Conservation (phyloP, 2,113 vertebrate species). For the Burhinus oedicnemus region DNA sequence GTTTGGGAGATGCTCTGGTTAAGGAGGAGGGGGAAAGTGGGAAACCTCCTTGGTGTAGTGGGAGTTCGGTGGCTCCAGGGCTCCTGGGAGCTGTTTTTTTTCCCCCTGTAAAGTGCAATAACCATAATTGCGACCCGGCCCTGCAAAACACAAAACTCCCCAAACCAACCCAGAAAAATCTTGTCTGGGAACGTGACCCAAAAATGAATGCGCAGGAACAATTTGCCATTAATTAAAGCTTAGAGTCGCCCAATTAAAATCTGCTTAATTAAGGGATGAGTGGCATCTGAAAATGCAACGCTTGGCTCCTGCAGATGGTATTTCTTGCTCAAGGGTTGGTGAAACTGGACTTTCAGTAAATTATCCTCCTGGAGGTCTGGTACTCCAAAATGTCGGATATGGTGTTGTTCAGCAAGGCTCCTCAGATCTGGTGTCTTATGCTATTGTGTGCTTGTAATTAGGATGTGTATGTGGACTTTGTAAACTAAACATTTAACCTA, state of each 20-base stretch:
- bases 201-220: neutral
- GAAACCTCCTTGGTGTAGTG: neutral
- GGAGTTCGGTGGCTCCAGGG: neutral
- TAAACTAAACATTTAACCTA: neutral
- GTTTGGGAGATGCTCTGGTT: neutral
- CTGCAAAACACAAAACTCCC: neutral
- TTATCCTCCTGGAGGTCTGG: neutral
- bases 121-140: neutral
- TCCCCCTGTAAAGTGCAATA: neutral
- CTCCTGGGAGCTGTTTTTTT: neutral
- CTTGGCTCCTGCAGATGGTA: constrained; percentile 1
- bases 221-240: constrained; percentile 36
- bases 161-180: neutral
- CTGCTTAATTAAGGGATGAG: constrained; percentile 22
- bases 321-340: neutral
- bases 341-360: neutral
- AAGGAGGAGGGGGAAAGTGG: neutral
- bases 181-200: neutral
- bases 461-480: neutral
- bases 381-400: accelerated
- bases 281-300: accelerated
- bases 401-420: neutral
- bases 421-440: neutral
- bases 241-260: neutral
- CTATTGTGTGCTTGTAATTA: neutral